Percentiles rank a stretch among this genome's conserved stretches.
Conservation (phyloP, 2,113 vertebrate genomes). For the Syrrhaptes paradoxus region DNA sequence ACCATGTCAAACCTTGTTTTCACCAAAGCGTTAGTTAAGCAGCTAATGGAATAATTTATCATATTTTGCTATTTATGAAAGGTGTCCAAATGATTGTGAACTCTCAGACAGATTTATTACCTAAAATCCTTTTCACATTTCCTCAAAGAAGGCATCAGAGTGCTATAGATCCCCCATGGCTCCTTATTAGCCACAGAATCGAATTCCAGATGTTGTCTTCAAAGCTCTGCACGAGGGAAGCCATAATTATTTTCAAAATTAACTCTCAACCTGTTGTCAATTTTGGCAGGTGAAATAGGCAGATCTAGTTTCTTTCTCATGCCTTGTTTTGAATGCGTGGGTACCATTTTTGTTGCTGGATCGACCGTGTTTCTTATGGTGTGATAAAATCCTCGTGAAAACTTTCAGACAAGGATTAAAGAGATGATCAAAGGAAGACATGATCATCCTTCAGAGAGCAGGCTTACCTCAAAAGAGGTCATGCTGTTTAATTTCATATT, state of each 20-base stretch:
- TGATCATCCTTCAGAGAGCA: neutral
- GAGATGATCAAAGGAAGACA: neutral
- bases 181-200: neutral
- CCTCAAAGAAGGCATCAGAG: neutral
- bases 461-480: neutral
- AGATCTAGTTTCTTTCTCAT: neutral
- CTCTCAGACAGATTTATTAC: neutral
- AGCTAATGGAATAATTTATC: neutral
- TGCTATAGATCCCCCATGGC: neutral
- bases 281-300: neutral
- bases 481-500: neutral
- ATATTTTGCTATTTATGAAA: slow-evolving; percentile 6
- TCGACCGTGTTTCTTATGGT: neutral
- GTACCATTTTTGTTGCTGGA: neutral
- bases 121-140: neutral
- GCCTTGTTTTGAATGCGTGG: neutral
- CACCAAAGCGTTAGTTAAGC: neutral
- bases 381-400: neutral
- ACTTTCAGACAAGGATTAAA: neutral
- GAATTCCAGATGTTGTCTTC: neutral
- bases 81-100: neutral
- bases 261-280: neutral
- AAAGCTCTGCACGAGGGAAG: neutral
- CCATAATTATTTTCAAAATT: neutral
- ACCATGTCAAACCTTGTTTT: neutral